A percentile compares a stretch with the other conserved stretches of the same genome.
These are phyloP conservation scores for Lathamus discolor DNA, from an alignment of 2,113 vertebrate genomes.

Conservation along the genomic window DNA sequence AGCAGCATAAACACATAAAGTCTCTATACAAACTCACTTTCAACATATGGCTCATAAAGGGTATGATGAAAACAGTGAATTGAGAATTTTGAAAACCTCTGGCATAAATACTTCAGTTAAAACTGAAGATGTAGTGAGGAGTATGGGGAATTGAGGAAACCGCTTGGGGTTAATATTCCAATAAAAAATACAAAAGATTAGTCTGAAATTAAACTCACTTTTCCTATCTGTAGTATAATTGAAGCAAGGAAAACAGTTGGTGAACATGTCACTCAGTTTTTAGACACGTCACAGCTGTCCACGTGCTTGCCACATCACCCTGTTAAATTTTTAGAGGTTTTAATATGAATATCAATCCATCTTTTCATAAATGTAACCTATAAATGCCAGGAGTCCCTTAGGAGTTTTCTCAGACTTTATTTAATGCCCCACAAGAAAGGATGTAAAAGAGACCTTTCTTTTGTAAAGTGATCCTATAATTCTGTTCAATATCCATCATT, in stretches of 20 bases:
- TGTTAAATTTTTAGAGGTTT: constrained; percentile 68
- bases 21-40: neutral
- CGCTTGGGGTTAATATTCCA: constrained; percentile 60
- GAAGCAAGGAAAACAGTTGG: constrained; percentile 70
- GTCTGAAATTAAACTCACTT: constrained; percentile 66
- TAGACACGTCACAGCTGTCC: constrained; percentile 73
- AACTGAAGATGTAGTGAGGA: constrained; percentile 58
- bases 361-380: constrained; percentile 74
- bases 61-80: constrained; percentile 53
- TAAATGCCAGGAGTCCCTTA: constrained; percentile 71
- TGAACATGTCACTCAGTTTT: constrained; percentile 71
- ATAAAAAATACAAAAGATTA: constrained; percentile 64
- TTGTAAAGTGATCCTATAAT: constrained; percentile 80
- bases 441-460: constrained; percentile 80
- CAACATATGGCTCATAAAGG: neutral
- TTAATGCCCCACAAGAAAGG: constrained; percentile 76
- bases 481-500: constrained; percentile 81
- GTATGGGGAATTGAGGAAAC: constrained; percentile 36
- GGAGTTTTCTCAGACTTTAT: constrained; percentile 73
- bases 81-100: constrained; percentile 41
- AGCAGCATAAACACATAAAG: neutral
- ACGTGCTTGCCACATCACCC: constrained; percentile 59
- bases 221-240: constrained; percentile 65
- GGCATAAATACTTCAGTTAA: constrained; percentile 40
- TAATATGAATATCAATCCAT: constrained; percentile 76